Base-by-base conservation (phyloP, 92 coral and sea anemone genomes). In the Palythoa grandis region DNA sequence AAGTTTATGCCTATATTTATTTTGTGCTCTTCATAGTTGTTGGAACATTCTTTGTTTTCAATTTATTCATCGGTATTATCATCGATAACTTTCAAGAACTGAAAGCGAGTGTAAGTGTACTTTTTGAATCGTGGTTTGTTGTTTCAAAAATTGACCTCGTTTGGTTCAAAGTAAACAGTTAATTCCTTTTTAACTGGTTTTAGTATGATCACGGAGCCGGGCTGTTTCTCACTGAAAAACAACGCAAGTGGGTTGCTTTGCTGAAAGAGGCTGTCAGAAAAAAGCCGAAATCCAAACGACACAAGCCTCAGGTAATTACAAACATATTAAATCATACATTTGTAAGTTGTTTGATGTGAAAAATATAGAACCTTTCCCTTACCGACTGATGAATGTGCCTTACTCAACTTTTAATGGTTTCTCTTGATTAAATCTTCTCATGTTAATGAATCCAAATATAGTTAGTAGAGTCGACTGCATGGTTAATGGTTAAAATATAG, bases 31-130 rank as follows among this genome's bases (percentile, higher is more conserved):
- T 95, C 52, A 93, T 95, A 38, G 91, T 93, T 69, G 87, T 95
- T 20, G 97, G 98, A n/a, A 88, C 98, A 4, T 95, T 95, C 88
- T 95, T 95, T 69, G 94, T 93, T 16, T 92, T 95, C 91, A 95
- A 95, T 57, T 89, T 95, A 68, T 91, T 95, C 75, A 94, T 95
- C 78, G 98, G 98, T 1, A 95, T 95, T 16, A 94, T 95, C 57
- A 95, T 95, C 10, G 98, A 95, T 82, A 95, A 95, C 78, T 95
- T 95, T 74, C 93, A 95, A 82, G 87, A 96, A 16, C 87, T 95
- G 86, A 95, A 95, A 93, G 93, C 93, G 88, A 92, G 89, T 93
- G 98, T 95, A 84, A 88, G 88, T 54, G 20, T 14, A 69, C 9
- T 43, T 43, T 5, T 5, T 43, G 50, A 43, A 5, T 43, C 9